Conservation (phyloP, 2,797 vertebrate genomes). For the Acipenser oxyrinchus region DNA sequence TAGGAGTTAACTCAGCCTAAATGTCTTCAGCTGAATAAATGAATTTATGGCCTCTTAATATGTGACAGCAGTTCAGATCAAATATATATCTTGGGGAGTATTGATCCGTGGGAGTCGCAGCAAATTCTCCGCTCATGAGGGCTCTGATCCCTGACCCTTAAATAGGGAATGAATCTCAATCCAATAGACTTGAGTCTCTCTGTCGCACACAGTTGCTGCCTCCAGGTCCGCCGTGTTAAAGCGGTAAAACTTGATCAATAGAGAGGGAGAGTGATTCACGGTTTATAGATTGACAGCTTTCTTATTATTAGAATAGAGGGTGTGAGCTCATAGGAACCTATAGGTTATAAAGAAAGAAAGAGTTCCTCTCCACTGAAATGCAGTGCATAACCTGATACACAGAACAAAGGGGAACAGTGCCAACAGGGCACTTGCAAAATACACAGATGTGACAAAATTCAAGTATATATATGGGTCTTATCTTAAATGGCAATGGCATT, state of each 20-base stretch:
- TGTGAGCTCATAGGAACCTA: neutral
- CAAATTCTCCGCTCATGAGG: constrained; percentile 61
- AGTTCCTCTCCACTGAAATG: neutral
- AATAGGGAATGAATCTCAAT: constrained; percentile 98
- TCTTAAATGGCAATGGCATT: too few species aligned
- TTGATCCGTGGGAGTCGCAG: constrained; percentile 82
- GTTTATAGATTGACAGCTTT: constrained; percentile 79
- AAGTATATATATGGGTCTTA: too few species aligned
- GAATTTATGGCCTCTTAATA: constrained; percentile 81
- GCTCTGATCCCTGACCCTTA: constrained; percentile 90
- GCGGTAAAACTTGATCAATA: constrained; percentile 65
- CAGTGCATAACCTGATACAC: neutral
- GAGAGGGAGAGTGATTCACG: constrained; percentile 71
- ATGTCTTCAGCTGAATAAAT: neutral
- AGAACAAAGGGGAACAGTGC: too few species aligned
- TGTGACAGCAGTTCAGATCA: constrained; percentile 53
- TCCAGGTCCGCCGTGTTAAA: constrained; percentile 38
- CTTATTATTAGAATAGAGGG: constrained; percentile 79
- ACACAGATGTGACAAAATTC: too few species aligned
- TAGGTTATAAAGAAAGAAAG: neutral
- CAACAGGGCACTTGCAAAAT: too few species aligned
- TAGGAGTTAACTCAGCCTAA: too few species aligned
- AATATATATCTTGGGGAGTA: constrained; percentile 64
- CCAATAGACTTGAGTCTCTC: constrained; percentile 86
- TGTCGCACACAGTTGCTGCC: constrained; percentile 33